Evolutionary conservation across 2,888 invertebrate genomes (phyloP).

Genomic region (Anthoptus insignis): DNA sequence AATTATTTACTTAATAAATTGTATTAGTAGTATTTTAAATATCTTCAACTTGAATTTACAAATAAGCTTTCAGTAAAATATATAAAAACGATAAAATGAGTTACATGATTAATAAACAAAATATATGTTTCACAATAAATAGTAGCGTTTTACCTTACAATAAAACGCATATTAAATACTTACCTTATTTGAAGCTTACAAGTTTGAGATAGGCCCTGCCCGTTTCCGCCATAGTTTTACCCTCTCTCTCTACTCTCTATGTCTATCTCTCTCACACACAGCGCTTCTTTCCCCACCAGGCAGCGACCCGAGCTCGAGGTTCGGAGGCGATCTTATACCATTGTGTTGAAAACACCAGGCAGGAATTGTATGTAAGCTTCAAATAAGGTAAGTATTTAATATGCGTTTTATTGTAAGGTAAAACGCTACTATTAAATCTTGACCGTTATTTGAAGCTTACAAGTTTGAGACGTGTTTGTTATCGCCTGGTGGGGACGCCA

Average conservation of each 20-base stretch:
- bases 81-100: too few relatives aligned
- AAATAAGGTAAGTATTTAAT: constrained; percentile 35
- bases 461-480: constrained; percentile 23
- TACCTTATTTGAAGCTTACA: constrained; percentile 5
- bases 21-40: too few relatives aligned
- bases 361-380: constrained; percentile 32
- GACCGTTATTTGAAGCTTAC: constrained; percentile 7
- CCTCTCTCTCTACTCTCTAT: neutral
- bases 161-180: neutral
- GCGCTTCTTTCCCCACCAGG: neutral
- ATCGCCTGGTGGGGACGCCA: constrained; percentile 34
- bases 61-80: too few relatives aligned
- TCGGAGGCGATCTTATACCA: neutral
- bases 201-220: constrained; percentile 2
- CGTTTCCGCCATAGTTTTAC: neutral
- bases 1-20: too few relatives aligned
- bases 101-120: too few relatives aligned
- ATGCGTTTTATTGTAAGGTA: neutral
- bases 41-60: too few relatives aligned
- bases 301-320: neutral
- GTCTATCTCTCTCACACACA: neutral
- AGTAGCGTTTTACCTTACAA: constrained; percentile 3
- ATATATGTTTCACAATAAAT: too few relatives aligned
- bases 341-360: constrained; percentile 28
- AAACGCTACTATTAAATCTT: constrained; percentile 4